Percentiles rank a stretch among this genome's conserved stretches.
Conservation (phyloP, 2,113 vertebrate species). For the Sebastes fasciatus region DNA sequence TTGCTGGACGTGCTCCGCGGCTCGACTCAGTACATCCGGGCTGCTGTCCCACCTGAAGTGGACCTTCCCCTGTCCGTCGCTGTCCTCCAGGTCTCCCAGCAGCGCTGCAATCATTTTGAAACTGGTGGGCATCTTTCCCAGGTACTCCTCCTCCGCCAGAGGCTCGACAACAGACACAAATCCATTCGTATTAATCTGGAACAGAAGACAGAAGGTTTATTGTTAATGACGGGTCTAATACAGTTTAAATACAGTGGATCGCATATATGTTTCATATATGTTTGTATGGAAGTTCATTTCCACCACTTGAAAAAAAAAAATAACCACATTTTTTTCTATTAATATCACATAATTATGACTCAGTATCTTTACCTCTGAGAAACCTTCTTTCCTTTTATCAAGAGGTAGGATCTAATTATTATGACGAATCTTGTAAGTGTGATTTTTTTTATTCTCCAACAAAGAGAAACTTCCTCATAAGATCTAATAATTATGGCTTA, state of each 20-base stretch:
- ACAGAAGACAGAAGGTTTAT: neutral
- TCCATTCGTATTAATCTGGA: slow-evolving; percentile 92
- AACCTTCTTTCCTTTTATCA: neutral
- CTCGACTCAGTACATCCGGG: slow-evolving; percentile 72
- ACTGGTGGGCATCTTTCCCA: slow-evolving; percentile 86
- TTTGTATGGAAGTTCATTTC: too few species aligned
- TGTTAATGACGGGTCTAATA: neutral
- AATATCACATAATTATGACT: neutral
- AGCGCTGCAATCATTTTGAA: slow-evolving; percentile 89
- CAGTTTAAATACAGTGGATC: neutral
- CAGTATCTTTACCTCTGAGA: neutral
- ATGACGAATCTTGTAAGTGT: neutral
- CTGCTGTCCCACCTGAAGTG: slow-evolving; percentile 87
- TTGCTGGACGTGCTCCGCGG: slow-evolving; percentile 77
- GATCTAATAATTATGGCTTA: neutral
- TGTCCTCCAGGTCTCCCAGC: slow-evolving; percentile 91
- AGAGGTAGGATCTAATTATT: neutral
- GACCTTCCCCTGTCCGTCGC: slow-evolving; percentile 85
- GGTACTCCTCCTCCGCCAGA: slow-evolving; percentile 80
- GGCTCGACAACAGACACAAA: slow-evolving; percentile 86
- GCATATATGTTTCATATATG: too few species aligned
- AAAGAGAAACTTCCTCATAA: neutral
- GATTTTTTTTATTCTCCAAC: neutral
- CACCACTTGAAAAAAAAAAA: too few species aligned
- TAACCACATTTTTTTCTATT: too few species aligned